Conservation (phyloP, 37 sponge, comb jelly and placozoan species). For the Chondrilla cf. caribensis region DNA sequence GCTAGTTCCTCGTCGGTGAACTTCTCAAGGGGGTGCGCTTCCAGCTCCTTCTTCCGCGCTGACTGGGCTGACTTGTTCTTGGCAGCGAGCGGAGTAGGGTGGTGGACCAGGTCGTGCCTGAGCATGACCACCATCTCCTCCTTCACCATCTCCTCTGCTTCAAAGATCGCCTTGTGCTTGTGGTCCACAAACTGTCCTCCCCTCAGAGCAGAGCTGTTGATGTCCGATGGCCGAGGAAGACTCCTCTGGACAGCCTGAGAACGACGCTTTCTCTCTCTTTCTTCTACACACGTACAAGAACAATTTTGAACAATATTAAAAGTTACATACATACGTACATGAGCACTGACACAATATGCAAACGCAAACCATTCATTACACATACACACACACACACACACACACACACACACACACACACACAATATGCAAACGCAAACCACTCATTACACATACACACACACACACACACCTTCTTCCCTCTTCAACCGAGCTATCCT, state of each 20-base stretch:
- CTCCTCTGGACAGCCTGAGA: slow-evolving; percentile 81
- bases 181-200: slow-evolving; percentile 75
- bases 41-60: slow-evolving; percentile 50
- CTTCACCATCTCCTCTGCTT: slow-evolving; percentile 94
- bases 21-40: slow-evolving; percentile 33
- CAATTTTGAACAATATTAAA: not conserved
- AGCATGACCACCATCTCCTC: slow-evolving; percentile 84
- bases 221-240: slow-evolving; percentile 82
- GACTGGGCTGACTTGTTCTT: slow-evolving; percentile 30
- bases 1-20: slow-evolving; percentile 64
- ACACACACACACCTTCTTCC: slow-evolving; percentile 50
- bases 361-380: not conserved
- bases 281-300: slow-evolving; percentile 48
- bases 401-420: too few species aligned
- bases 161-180: slow-evolving; percentile 63
- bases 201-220: slow-evolving; percentile 76
- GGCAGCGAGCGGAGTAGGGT: slow-evolving; percentile 40
- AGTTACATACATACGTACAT: not conserved
- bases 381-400: too few species aligned
- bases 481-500: slow-evolving; percentile 29
- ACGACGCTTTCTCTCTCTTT: slow-evolving; percentile 53
- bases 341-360: not conserved
- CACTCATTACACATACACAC: too few species aligned
- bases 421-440: too few species aligned
- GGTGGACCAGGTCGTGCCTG: slow-evolving; percentile 79